phyloP scores from a whole-genome alignment of 2,888 invertebrate genomes.

The Spisula solida region DNA sequence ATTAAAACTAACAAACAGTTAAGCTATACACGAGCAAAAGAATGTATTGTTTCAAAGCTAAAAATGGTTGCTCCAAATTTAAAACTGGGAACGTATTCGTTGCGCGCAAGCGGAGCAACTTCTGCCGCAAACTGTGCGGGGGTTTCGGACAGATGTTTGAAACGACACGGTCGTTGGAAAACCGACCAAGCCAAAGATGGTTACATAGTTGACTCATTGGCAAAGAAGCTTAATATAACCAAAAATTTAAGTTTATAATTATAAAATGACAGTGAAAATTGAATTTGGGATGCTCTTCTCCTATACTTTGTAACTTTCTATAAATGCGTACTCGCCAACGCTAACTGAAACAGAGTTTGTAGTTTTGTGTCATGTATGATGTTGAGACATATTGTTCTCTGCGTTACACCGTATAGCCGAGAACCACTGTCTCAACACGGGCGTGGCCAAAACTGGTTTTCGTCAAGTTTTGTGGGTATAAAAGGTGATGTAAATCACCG shows the following conservation, averaged over 20 bases:
- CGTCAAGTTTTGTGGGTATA: too few species aligned
- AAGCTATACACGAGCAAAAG: too few species aligned
- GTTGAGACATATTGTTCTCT: too few species aligned
- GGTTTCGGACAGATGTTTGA: conserved; percentile 37
- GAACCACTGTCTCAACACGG: too few species aligned
- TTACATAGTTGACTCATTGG: conserved; percentile 25
- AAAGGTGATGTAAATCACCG: too few species aligned
- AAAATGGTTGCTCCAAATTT: conserved; percentile 42
- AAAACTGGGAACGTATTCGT: conserved; percentile 27
- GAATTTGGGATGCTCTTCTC: too few species aligned
- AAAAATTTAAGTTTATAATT: conserved; percentile 25
- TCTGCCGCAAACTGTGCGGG: conserved; percentile 20
- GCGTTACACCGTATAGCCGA: too few species aligned
- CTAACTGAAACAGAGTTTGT: too few species aligned
- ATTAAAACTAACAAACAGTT: conserved; percentile 28
- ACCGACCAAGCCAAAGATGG: conserved; percentile 25
- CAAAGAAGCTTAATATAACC: conserved; percentile 20
- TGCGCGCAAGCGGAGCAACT: conserved; percentile 39
- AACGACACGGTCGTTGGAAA: conserved; percentile 52
- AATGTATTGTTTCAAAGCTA: conserved; percentile 45
- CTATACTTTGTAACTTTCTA: background rate
- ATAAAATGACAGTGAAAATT: background rate
- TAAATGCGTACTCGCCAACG: too few species aligned
- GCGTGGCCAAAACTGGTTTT: too few species aligned
- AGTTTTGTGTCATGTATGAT: too few species aligned